phyloP scores from a whole-genome alignment of 2,888 invertebrate genomes.

The Phytoseiulus persimilis region DNA sequence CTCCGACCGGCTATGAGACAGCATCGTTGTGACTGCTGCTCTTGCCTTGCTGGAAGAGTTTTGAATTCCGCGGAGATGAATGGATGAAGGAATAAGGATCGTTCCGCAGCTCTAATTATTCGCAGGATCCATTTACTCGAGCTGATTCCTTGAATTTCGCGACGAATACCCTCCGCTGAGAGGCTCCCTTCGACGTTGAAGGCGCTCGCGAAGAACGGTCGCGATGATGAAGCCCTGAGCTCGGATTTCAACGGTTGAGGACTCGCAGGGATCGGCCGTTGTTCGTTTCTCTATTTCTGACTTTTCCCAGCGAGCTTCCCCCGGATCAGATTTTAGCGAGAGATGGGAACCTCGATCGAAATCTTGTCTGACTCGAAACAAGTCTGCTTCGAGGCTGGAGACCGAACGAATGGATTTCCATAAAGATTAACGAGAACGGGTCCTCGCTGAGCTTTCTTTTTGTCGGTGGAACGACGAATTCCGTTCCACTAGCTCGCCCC shows the following conservation, averaged over 20 bases:
- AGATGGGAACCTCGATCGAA: neutral
- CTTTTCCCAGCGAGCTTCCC: neutral
- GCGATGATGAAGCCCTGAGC: neutral
- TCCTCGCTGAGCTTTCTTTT: neutral
- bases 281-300: neutral
- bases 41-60: too few species aligned
- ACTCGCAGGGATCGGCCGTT: neutral
- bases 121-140: neutral
- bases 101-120: neutral
- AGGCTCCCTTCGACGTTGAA: neutral
- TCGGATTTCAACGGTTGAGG: neutral
- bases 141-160: neutral
- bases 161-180: neutral
- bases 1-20: too few species aligned
- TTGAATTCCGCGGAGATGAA: too few species aligned
- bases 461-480: neutral
- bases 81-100: too few species aligned
- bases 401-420: neutral
- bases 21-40: too few species aligned
- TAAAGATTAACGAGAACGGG: neutral
- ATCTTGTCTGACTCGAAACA: neutral
- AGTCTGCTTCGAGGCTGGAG: neutral
- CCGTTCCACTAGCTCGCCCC: neutral
- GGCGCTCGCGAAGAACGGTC: neutral
- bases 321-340: neutral